phyloP scores from a whole-genome alignment of 2,888 invertebrate species.

The Eurytoma californica region DNA sequence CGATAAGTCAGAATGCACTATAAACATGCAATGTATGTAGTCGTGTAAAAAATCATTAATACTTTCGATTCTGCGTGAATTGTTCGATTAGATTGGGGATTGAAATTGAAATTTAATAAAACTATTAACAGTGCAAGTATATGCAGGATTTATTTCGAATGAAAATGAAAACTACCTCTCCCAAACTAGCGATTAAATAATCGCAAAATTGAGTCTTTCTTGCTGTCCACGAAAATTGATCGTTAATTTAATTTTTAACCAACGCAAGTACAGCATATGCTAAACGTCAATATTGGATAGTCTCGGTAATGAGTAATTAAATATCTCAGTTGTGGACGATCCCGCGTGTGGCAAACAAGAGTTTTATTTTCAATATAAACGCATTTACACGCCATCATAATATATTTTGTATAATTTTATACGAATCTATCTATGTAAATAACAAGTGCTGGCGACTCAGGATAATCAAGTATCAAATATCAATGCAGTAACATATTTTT shows the following conservation, averaged over 20 bases:
- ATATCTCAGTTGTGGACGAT: conserved; percentile 36
- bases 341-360: neutral
- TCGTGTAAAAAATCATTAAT: neutral
- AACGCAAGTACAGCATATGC: too few relatives aligned
- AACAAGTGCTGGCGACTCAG: neutral
- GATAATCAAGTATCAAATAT: conserved; percentile 15
- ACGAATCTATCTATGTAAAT: conserved; percentile 9
- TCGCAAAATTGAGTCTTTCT: conserved; percentile 8
- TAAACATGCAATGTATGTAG: neutral
- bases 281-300: conserved; percentile 5
- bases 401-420: conserved; percentile 29
- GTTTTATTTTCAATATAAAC: neutral
- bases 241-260: too few relatives aligned
- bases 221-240: neutral
- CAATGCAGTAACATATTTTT: neutral
- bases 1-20: neutral
- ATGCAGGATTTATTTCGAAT: neutral
- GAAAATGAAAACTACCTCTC: conserved; percentile 26
- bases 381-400: neutral
- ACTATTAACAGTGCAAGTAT: neutral
- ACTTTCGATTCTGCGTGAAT: neutral
- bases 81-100: neutral
- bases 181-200: neutral
- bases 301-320: neutral
- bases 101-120: neutral